A percentile compares a stretch with the other conserved stretches of the same genome.
Evolutionary conservation across 2,113 vertebrate genomes (phyloP).

Genomic region (Neogale vison): DNA sequence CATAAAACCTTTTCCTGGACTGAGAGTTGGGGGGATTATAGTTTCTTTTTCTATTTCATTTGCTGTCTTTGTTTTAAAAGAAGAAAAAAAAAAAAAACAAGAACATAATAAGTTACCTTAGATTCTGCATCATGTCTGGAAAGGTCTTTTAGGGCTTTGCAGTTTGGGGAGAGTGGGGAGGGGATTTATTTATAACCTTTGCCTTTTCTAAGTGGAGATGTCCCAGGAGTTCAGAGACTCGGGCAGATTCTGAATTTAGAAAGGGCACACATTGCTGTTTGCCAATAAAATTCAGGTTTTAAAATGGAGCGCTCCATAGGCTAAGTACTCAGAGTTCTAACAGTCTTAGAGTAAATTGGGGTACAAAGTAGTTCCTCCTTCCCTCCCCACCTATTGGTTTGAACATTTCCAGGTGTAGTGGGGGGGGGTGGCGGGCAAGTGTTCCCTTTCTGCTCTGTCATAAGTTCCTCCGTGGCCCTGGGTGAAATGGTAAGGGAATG

Average conservation of each 20-base stretch:
- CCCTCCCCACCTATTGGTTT: background rate
- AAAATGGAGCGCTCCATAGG: background rate
- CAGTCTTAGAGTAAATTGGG: conserved; percentile 9
- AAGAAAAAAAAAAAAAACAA: background rate
- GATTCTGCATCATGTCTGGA: conserved; percentile 37
- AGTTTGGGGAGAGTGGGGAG: background rate
- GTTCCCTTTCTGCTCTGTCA: conserved; percentile 75
- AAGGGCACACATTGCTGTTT: conserved; percentile 30
- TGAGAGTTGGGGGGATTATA: background rate
- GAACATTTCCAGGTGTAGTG: conserved; percentile 22
- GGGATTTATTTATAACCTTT: conserved; percentile 58
- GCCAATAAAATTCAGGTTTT: conserved; percentile 8
- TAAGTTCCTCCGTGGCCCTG: conserved; percentile 60
- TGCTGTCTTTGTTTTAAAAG: conserved; percentile 28
- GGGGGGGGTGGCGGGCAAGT: too few species aligned
- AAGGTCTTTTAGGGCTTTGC: conserved; percentile 41
- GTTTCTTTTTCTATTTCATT: background rate
- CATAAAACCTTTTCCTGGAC: conserved; percentile 11
- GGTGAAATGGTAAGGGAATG: conserved; percentile 55
- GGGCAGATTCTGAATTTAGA: conserved; percentile 42
- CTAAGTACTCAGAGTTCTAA: conserved; percentile 21
- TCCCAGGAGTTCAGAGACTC: conserved; percentile 37
- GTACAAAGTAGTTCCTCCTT: conserved; percentile 2
- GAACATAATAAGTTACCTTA: conserved; percentile 41
- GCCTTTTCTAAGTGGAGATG: conserved; percentile 45